Base-by-base conservation (phyloP, 2,113 vertebrate genomes). In the Centrocercus urophasianus region DNA sequence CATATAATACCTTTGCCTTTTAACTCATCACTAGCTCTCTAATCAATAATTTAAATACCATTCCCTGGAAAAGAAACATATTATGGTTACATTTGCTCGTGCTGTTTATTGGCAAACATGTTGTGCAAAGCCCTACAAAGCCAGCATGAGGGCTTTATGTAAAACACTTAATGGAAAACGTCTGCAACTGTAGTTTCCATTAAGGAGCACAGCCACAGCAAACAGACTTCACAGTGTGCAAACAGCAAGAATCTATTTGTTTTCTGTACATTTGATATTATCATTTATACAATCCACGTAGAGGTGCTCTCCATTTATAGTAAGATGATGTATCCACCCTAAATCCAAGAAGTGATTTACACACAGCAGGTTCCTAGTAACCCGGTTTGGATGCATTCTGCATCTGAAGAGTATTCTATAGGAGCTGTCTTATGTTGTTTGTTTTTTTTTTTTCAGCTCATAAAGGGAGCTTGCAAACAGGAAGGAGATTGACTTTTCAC, bases 31-130 rank as follows among this genome's bases (percentile, higher is more conserved):
- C 25, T 84, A 48, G n/a, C 32, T 73, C 48, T 86, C 76, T 74
- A 43, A 88, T 77, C 82, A 86, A 65, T 84, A 77, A 92, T 83
- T 88, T 91, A 77, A 79, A 88, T 77, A 67, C 24, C 16, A 3
- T 45, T 78, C 42, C 38, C 24, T 67, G 19, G n/a, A 6, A 64
- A 63, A 61, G 11, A 21, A 30, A 3, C 3, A 13, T 21, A 59
- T 77, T 59, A 63, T 10, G 89, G 12, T 63, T 82, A 61, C 43
- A 83, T 73, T 83, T 91, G 24, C 24, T 80, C 12, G 17, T 73
- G 76, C 24, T 86, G 45, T 67, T 88, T 83, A 74, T 85, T 85
- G 78, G 54, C 40, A 89, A 94, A 63, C 7, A 5, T 11, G 13
- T 19, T 36, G 43, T 82, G 16, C n/a, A 69, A 88, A 57, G 28